Conservation (phyloP, 2,888 invertebrate species). For the Melanostoma scalare region DNA sequence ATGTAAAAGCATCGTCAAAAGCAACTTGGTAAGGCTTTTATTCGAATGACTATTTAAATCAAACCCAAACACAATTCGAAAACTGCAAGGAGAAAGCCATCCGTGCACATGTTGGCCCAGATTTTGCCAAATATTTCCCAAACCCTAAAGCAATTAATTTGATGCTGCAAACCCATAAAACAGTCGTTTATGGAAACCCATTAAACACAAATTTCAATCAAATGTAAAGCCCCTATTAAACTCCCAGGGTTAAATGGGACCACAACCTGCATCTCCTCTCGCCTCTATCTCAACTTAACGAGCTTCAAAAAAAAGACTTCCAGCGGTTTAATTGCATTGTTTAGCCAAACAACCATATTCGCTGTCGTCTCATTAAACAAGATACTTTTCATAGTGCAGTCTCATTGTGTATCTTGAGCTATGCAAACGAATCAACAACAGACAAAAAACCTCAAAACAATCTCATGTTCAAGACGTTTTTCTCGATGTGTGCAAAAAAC, state of each 20-base stretch:
- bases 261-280: not conserved
- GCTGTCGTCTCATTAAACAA: slow-evolving; percentile 58
- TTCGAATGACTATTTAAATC: too few species aligned
- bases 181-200: too few species aligned
- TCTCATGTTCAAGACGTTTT: slow-evolving; percentile 18
- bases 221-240: not conserved
- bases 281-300: not conserved
- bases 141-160: too few species aligned
- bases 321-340: slow-evolving; percentile 64
- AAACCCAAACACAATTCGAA: too few species aligned
- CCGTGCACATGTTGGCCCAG: too few species aligned
- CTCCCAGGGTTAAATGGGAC: slow-evolving; percentile 17
- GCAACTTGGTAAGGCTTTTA: too few species aligned
- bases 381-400: slow-evolving; percentile 51
- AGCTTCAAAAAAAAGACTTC: slow-evolving; percentile 27
- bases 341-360: slow-evolving; percentile 63
- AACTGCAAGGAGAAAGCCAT: too few species aligned
- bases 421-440: slow-evolving; percentile 9
- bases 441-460: slow-evolving; percentile 9
- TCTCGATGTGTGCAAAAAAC: slow-evolving; percentile 10
- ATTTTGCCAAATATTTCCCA: too few species aligned
- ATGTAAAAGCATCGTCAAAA: too few species aligned
- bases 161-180: too few species aligned
- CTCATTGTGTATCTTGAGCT: slow-evolving; percentile 49
- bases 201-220: too few species aligned